phyloP scores from a whole-genome alignment of 2,113 vertebrate genomes.

The Erpornis zantholeuca region DNA sequence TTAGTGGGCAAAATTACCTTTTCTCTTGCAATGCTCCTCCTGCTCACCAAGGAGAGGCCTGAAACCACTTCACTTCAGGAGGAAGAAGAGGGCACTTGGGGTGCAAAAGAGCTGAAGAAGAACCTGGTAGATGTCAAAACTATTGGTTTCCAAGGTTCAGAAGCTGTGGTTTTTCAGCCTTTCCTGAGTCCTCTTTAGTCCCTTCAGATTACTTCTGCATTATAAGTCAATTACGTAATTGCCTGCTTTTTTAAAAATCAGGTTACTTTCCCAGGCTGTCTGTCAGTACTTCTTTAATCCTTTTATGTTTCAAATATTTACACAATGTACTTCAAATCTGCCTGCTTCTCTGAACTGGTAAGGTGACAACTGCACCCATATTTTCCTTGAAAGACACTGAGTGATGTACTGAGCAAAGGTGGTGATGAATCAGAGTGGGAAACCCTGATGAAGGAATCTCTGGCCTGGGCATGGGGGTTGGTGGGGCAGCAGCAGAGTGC shows the following conservation, averaged over 20 bases:
- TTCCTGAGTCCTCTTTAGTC: neutral
- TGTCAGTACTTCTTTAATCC: neutral
- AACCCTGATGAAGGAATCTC: accelerated
- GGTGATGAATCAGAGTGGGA: neutral
- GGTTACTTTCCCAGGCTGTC: neutral
- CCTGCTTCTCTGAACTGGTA: neutral
- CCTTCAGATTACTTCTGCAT: neutral
- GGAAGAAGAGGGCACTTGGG: neutral
- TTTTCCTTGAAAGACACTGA: neutral
- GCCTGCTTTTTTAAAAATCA: neutral
- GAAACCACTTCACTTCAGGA: neutral
- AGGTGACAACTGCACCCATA: neutral
- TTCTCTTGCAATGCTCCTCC: neutral
- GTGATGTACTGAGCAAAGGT: accelerated
- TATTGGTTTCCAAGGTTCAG: neutral
- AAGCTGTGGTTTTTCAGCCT: neutral
- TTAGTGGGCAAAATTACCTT: neutral
- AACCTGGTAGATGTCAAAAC: neutral
- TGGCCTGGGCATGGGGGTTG: accelerated
- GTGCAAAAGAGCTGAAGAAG: neutral
- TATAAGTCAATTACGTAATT: neutral
- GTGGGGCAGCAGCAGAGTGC: neutral
- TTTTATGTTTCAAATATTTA: neutral
- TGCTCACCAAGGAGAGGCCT: neutral
- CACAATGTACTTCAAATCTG: neutral